Evolutionary conservation across 37 sponge, comb jelly and placozoan genomes (phyloP).

Genomic region (Crambe crambe): DNA sequence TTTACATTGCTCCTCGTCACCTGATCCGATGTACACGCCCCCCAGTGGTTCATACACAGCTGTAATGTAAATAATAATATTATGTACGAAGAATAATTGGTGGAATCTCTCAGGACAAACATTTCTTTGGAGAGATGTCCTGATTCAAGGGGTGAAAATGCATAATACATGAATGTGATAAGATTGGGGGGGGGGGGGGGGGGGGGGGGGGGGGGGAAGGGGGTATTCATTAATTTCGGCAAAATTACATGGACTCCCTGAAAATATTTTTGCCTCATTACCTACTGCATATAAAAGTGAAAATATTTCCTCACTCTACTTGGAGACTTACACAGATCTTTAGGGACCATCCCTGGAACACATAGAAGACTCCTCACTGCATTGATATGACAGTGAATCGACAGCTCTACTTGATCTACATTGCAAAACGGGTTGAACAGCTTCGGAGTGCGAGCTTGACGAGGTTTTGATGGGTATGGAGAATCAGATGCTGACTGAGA

Average conservation of each 20-base stretch:
- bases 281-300: no score
- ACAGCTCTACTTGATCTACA: conserved; percentile 72
- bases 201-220: no score
- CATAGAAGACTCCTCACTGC: conserved; percentile 58
- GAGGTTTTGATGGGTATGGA: conserved; percentile 11
- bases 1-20: conserved; percentile 23
- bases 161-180: no score
- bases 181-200: no score
- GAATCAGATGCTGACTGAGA: background rate
- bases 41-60: conserved; percentile 68
- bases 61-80: background rate
- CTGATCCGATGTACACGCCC: conserved; percentile 45
- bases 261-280: no score
- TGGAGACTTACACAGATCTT: conserved; percentile 14
- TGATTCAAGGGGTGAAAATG: no score
- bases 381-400: conserved; percentile 83
- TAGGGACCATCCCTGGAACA: conserved; percentile 63
- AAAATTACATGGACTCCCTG: no score
- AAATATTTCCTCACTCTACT: background rate
- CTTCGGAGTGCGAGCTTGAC: background rate
- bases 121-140: no score
- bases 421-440: conserved; percentile 75
- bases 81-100: no score
- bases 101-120: no score
- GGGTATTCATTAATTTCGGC: no score